phyloP scores from a whole-genome alignment of 2,888 invertebrate species.

The Sympetrum striolatum region DNA sequence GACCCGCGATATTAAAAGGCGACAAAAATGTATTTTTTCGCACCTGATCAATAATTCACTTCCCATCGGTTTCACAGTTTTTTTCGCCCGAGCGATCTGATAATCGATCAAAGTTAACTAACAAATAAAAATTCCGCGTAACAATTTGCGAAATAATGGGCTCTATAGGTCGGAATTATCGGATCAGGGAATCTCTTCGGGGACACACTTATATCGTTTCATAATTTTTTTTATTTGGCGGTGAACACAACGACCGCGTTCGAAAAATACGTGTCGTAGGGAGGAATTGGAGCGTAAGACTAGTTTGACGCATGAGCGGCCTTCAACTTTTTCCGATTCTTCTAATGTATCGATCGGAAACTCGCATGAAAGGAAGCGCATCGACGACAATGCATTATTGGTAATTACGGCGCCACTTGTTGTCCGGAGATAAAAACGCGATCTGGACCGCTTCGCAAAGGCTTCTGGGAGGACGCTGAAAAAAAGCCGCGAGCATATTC shows the following conservation, averaged over 20 bases:
- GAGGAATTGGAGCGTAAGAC: not conserved
- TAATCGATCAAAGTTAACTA: not conserved
- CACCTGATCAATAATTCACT: not conserved
- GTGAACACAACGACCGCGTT: not conserved
- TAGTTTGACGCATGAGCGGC: not conserved
- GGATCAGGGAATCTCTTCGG: not conserved
- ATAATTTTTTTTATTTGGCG: not conserved
- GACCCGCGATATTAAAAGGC: no score
- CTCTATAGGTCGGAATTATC: not conserved
- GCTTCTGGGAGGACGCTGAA: not conserved
- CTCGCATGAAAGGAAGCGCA: not conserved
- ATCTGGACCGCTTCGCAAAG: not conserved
- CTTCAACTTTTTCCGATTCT: not conserved
- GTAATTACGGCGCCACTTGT: not conserved
- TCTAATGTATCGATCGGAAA: not conserved
- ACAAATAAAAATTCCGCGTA: not conserved
- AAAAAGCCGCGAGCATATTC: not conserved
- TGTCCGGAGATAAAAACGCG: not conserved
- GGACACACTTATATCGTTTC: not conserved
- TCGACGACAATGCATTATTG: not conserved
- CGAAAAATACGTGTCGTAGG: not conserved
- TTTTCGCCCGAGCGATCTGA: not conserved
- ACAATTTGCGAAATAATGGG: not conserved
- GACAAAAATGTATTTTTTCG: not conserved
- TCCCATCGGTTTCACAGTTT: not conserved